Evolutionary conservation across 1,140 invertebrate species (phyloP).

Genomic region (Drosophila kohkoa): DNA sequence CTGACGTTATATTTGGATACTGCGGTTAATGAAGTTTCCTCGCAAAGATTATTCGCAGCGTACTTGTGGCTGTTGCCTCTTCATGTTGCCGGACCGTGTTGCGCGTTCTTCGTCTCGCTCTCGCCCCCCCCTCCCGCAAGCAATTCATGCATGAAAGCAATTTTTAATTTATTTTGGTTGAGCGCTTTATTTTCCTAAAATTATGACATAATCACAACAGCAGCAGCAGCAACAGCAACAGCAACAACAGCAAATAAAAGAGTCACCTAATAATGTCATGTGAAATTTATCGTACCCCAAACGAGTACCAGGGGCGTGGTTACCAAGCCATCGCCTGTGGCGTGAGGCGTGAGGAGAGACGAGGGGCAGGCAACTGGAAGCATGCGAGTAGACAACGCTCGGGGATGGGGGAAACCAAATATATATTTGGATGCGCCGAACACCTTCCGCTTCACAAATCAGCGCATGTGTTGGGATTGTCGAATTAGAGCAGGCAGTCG

Average conservation of each 20-base stretch:
- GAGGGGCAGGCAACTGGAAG: conserved; percentile 19
- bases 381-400: conserved; percentile 41
- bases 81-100: conserved; percentile 10
- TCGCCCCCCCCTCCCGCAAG: conserved; percentile 14
- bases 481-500: conserved; percentile 23
- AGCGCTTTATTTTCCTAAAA: conserved; percentile 82
- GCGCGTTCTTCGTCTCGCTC: no score
- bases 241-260: conserved; percentile 48
- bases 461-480: conserved; percentile 58
- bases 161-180: conserved; percentile 84
- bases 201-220: conserved; percentile 79
- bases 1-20: conserved; percentile 71
- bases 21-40: conserved; percentile 59
- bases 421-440: conserved; percentile 77
- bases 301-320: conserved; percentile 60
- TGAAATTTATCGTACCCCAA: conserved; percentile 68
- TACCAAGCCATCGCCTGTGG: not conserved
- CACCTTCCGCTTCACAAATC: conserved; percentile 82
- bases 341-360: not conserved
- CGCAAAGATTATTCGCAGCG: conserved; percentile 53
- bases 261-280: conserved; percentile 82
- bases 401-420: conserved; percentile 22
- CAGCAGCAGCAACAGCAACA: conserved; percentile 43
- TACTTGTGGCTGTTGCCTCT: conserved; percentile 31
- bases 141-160: conserved; percentile 82